Evolutionary conservation across 2,797 vertebrate species (phyloP), one percentile per base, ranked within the genome.

Genomic region (Acanthis flammea): DNA sequence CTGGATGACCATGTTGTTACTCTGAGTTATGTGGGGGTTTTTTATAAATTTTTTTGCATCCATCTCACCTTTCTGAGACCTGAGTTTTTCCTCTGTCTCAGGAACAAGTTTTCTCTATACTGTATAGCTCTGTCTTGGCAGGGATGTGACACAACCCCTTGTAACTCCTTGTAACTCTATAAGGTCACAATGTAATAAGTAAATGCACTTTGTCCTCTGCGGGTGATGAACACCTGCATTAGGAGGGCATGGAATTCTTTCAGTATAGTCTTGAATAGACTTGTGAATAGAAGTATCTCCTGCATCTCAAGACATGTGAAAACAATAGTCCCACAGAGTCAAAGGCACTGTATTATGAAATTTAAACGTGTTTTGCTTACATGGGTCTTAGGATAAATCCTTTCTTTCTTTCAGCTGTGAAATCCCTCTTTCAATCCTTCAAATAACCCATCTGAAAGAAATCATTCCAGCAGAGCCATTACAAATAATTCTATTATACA

Each of bases 401-500:
- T 95, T 85, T 74, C 70, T 95, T 96, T 93, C 94, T 96, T 97
- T 95, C 91, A 93, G 85, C 92, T 97, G 87, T 93, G 88, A 94
- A 96, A 92, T 92, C 95, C 83, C 79, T 88, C 90, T 96, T 94
- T 95, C 93, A 94, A 70, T 90, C 61, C 48, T 82, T 90, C 92
- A 88, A 95, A 94, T 96, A 95, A 96, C 92, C 70, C n/a, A 4
- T 79, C 90, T 88, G 82, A 94, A 94, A 90, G 82, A 90, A 95
- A 95, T 92, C 75, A 95, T 96, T 96, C 93, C 94, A 94, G 82
- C 86, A 96, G 76, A 94, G 65, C 79, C 76, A 93, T 94, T 94
- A 83, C 92, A 96, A 93, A 92, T 94, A 96, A 94, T 90, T 92
- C 92, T 95, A 80, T 96, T 96, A 81, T 92, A 61, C 86, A 93